A percentile compares a stretch with the other conserved stretches of the same genome.
These are phyloP conservation scores for Ornithoptera alexandrae DNA, from an alignment of 2,888 invertebrate genomes.

Conservation along the genomic window DNA sequence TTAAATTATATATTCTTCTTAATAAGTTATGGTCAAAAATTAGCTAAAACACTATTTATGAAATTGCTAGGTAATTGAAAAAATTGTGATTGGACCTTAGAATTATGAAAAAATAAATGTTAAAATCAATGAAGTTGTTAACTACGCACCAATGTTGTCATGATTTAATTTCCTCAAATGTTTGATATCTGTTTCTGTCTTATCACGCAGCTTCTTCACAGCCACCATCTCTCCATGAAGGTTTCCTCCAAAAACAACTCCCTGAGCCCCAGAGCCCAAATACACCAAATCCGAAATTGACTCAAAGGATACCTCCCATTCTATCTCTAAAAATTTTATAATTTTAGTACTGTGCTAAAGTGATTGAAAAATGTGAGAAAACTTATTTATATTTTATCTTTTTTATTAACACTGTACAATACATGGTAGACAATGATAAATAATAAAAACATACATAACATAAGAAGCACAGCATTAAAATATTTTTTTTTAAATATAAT, in stretches of 20 bases:
- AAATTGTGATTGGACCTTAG: too few relatives aligned
- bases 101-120: too few relatives aligned
- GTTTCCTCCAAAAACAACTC: conserved; percentile 94
- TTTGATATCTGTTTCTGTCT: conserved; percentile 94
- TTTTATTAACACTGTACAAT: too few relatives aligned
- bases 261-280: conserved; percentile 97
- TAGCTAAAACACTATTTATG: neutral
- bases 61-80: too few relatives aligned
- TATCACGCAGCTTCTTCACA: conserved; percentile 96
- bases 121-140: neutral
- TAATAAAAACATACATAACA: too few relatives aligned
- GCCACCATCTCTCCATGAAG: conserved; percentile 92
- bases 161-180: conserved; percentile 95
- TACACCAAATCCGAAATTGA: conserved; percentile 92
- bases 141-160: conserved; percentile 86
- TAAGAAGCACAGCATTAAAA: too few relatives aligned
- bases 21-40: neutral
- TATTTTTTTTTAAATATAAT: too few relatives aligned
- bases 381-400: too few relatives aligned
- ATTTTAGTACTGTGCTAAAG: neutral
- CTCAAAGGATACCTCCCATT: conserved; percentile 98
- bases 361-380: too few relatives aligned
- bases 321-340: conserved; percentile 75
- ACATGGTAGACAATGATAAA: too few relatives aligned
- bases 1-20: neutral